A percentile compares a stretch with the other conserved stretches of the same genome.
phyloP scores from a whole-genome alignment of 53 echinoderm and acorn worm genomes.

The Stichopus horrens region DNA sequence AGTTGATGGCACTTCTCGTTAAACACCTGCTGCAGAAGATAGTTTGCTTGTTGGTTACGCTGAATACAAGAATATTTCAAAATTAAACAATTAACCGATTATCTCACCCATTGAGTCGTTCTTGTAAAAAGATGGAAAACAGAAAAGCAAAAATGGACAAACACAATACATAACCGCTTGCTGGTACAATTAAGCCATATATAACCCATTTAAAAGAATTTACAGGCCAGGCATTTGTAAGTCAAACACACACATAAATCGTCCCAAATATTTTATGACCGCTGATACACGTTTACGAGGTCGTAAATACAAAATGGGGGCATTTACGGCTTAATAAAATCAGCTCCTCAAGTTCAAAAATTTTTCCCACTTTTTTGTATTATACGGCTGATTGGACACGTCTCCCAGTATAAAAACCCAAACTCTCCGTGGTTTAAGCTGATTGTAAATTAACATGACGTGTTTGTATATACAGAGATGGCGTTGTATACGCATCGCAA shows the following conservation, averaged over 20 bases:
- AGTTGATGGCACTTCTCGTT: too few relatives aligned
- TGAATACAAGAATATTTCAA: too few relatives aligned
- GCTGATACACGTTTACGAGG: conserved; percentile 43
- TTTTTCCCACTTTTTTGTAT: not conserved
- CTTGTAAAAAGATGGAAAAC: too few relatives aligned
- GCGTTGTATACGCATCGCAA: not conserved
- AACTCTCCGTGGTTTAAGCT: not conserved
- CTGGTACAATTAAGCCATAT: too few relatives aligned
- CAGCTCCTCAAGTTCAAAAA: conserved; percentile 32
- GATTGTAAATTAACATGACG: conserved; percentile 20
- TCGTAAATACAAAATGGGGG: conserved; percentile 38
- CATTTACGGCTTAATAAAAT: conserved; percentile 39
- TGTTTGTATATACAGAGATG: conserved; percentile 42
- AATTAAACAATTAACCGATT: too few relatives aligned
- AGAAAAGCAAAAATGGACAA: too few relatives aligned
- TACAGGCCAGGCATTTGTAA: not conserved
- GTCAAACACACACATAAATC: conserved; percentile 24
- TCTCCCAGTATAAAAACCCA: not conserved
- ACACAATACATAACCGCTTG: too few relatives aligned
- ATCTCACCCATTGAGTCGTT: too few relatives aligned
- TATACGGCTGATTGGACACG: conserved; percentile 24
- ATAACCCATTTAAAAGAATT: not conserved
- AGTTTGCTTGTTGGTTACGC: too few relatives aligned
- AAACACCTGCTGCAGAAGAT: too few relatives aligned
- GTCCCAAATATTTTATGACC: conserved; percentile 9